Evolutionary conservation across 2,113 vertebrate species (phyloP).

Genomic region (Equus przewalskii): DNA sequence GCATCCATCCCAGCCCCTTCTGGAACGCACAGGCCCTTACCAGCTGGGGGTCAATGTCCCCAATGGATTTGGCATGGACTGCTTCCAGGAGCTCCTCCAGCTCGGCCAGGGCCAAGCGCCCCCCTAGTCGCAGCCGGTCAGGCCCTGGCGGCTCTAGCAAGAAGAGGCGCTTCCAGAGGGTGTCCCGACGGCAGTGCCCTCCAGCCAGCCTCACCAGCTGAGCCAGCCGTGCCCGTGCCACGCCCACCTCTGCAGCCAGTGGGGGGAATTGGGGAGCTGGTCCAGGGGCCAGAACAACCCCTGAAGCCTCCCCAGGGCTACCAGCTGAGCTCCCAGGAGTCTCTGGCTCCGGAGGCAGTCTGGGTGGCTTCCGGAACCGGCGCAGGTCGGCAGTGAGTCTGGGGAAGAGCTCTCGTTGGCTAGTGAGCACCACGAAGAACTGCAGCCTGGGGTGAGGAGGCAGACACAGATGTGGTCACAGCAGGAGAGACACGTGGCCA

Average conservation of each 20-base stretch:
- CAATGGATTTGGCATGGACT: conserved; percentile 95
- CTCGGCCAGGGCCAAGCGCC: conserved; percentile 93
- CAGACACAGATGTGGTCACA: background rate
- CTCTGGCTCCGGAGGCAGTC: conserved; percentile 91
- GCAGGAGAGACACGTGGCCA: background rate
- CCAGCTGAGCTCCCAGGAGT: conserved; percentile 86
- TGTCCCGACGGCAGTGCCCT: conserved; percentile 97
- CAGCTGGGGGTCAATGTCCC: conserved; percentile 97
- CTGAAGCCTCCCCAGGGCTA: conserved; percentile 82
- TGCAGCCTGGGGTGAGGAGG: conserved; percentile 88
- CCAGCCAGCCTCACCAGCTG: conserved; percentile 96
- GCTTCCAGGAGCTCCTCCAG: conserved; percentile 97
- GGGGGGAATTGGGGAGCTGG: conserved; percentile 93
- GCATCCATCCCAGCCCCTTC: background rate
- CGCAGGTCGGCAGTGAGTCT: conserved; percentile 96
- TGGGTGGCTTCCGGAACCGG: conserved; percentile 95
- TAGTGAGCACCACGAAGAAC: conserved; percentile 98
- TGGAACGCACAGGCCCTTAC: conserved; percentile 86
- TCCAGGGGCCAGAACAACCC: conserved; percentile 84
- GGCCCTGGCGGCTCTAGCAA: conserved; percentile 95
- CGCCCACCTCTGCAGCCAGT: conserved; percentile 93
- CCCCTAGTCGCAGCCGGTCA: conserved; percentile 96
- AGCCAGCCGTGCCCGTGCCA: conserved; percentile 93
- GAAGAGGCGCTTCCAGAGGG: conserved; percentile 98
- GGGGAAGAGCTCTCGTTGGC: conserved; percentile 97